A percentile compares a stretch with the other conserved stretches of the same genome.
These are phyloP conservation scores for Taeniopygia guttata DNA, from an alignment of 2,797 vertebrate genomes.

Conservation along the genomic window DNA sequence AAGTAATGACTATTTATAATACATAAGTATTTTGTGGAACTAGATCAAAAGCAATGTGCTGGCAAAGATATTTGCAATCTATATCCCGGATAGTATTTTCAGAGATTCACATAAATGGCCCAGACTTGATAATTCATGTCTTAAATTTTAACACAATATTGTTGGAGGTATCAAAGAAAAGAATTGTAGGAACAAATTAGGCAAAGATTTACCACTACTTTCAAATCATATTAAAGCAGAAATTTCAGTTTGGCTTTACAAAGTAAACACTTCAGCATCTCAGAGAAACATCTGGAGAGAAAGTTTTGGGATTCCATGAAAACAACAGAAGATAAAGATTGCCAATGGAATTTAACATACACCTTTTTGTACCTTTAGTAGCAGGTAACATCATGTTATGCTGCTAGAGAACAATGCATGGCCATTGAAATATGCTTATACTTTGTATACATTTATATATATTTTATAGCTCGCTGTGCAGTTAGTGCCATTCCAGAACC, in stretches of 20 bases:
- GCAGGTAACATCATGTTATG: neutral
- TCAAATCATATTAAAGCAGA: neutral
- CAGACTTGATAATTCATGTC: neutral
- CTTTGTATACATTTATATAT: no score
- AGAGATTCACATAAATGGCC: neutral
- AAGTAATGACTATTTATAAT: constrained; percentile 8
- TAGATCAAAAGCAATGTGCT: neutral
- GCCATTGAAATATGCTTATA: rapidly evolving
- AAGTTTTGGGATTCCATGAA: neutral
- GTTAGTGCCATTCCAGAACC: neutral
- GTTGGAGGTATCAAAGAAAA: neutral
- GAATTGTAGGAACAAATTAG: neutral
- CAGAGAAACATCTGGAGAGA: neutral
- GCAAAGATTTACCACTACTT: neutral
- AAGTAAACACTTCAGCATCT: neutral
- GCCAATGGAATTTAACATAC: neutral
- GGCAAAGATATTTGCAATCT: neutral
- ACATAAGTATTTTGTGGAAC: neutral
- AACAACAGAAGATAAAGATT: neutral
- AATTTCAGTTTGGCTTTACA: neutral
- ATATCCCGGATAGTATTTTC: neutral
- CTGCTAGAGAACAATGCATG: rapidly evolving
- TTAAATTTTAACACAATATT: neutral
- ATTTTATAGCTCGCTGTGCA: neutral
- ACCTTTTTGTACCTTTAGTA: neutral